Evolutionary conservation across 2,113 vertebrate species (phyloP).

Genomic region (Alaudala cheleensis): DNA sequence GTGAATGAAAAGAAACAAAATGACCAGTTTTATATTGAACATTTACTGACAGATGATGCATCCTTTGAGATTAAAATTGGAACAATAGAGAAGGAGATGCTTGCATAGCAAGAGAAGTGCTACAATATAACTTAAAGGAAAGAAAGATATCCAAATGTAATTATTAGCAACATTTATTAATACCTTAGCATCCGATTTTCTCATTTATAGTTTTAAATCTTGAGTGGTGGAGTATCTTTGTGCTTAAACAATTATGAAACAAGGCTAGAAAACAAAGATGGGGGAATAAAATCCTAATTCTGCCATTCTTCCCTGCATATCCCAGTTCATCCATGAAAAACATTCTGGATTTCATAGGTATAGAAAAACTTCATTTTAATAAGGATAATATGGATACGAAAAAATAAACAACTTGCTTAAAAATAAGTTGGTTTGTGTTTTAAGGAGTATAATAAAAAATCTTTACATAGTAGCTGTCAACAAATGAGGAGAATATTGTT

Average conservation of each 20-base stretch:
- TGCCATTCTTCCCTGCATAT: neutral
- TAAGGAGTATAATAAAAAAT: neutral
- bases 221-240: neutral
- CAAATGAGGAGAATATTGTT: neutral
- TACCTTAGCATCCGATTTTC: neutral
- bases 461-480: fast-evolving
- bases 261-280: neutral
- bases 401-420: neutral
- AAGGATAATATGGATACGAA: neutral
- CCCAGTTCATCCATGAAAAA: neutral
- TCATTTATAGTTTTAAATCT: neutral
- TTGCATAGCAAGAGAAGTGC: neutral
- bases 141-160: neutral
- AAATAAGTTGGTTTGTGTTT: neutral
- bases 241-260: neutral
- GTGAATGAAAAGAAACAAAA: conserved; percentile 64
- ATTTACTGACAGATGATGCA: conserved; percentile 55
- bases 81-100: neutral
- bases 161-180: neutral
- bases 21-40: conserved; percentile 34
- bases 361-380: neutral
- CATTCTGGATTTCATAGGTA: neutral
- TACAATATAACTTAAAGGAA: neutral
- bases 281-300: neutral
- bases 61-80: conserved; percentile 21